Evolutionary conservation across 2,797 vertebrate genomes (phyloP).

Genomic region (Mormyrus proboscirostris): DNA sequence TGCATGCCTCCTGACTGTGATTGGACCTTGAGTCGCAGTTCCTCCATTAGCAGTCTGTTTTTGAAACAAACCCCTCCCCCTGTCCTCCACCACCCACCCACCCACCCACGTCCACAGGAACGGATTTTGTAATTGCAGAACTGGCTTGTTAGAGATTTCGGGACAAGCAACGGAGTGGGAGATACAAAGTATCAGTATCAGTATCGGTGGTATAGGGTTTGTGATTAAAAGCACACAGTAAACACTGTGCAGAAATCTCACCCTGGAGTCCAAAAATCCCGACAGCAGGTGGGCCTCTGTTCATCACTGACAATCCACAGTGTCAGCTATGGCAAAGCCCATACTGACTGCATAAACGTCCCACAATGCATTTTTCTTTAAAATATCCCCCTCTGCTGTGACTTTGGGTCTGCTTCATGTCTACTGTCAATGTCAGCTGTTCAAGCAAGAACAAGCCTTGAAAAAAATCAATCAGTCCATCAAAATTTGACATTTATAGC

Average conservation of each 20-base stretch:
- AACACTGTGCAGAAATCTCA: not conserved
- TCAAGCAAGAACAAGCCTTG: not conserved
- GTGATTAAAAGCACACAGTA: not conserved
- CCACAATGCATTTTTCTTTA: conserved; percentile 6
- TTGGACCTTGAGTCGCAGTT: not conserved
- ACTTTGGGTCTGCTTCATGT: not conserved
- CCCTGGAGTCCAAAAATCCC: not conserved
- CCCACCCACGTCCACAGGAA: not conserved
- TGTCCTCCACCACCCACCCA: not conserved
- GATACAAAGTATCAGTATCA: not conserved
- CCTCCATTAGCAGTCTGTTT: not conserved
- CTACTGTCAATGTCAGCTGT: not conserved
- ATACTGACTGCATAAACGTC: not conserved
- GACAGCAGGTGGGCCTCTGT: not conserved
- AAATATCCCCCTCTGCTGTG: not conserved
- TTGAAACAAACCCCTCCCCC: not conserved
- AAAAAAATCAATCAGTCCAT: not conserved
- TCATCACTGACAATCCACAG: not conserved
- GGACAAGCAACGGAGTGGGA: not conserved
- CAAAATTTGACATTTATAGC: not conserved
- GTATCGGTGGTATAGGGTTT: not conserved
- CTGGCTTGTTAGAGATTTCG: not conserved
- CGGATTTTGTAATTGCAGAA: not conserved
- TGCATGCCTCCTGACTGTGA: not conserved
- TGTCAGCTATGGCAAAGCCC: not conserved